Percentiles rank a stretch among this genome's conserved stretches.
These are phyloP conservation scores for Drosophila flavopinicola DNA, from an alignment of 2,888 invertebrate genomes.

Conservation along the genomic window DNA sequence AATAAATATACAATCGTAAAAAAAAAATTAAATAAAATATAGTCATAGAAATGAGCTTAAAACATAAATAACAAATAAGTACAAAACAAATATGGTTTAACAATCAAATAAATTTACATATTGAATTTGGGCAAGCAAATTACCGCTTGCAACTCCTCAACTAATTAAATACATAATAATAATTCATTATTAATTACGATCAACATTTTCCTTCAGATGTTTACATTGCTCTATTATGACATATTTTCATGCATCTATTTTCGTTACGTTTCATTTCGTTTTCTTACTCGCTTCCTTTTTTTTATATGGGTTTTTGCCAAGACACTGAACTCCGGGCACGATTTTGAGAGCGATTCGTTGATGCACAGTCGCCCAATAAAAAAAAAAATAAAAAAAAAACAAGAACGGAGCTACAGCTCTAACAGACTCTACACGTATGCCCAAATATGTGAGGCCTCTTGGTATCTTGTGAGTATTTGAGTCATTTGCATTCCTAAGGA, in stretches of 20 bases:
- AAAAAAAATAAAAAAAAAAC: too few relatives aligned
- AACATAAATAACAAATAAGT: conserved; percentile 71
- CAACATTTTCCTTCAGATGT: conserved; percentile 33
- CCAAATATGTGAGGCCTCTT: background rate
- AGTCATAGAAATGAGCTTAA: conserved; percentile 37
- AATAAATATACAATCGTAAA: conserved; percentile 9
- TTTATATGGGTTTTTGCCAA: conserved; percentile 23
- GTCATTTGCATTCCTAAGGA: background rate
- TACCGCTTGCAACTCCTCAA: conserved; percentile 31
- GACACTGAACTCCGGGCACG: conserved; percentile 49
- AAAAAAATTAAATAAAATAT: conserved; percentile 10
- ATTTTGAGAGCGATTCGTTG: conserved; percentile 30
- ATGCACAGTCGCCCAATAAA: background rate
- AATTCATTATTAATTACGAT: conserved; percentile 30
- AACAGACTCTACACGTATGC: conserved; percentile 1
- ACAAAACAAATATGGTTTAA: conserved; percentile 66
- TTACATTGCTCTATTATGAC: conserved; percentile 30
- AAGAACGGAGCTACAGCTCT: background rate
- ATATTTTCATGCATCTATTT: conserved; percentile 12
- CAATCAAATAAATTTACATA: conserved; percentile 59
- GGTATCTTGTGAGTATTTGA: conserved; percentile 4
- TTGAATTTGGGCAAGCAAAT: conserved; percentile 44
- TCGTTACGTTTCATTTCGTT: conserved; percentile 19
- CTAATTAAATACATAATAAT: conserved; percentile 46
- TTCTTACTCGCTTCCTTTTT: conserved; percentile 6